Base-by-base conservation (phyloP, 2,888 invertebrate genomes). In the Melitaea athalia region DNA sequence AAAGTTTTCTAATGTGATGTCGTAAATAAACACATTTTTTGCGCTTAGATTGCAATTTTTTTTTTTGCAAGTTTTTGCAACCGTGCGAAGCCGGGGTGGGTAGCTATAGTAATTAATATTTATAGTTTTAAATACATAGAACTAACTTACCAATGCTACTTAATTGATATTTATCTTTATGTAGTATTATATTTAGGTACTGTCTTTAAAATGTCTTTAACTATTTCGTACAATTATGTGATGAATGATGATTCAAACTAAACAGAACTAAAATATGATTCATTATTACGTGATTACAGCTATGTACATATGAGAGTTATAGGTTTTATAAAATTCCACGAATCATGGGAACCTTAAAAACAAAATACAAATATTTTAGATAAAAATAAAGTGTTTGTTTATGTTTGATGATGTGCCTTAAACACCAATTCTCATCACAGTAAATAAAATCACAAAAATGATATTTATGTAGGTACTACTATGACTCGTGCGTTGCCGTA, bases 221-320 rank as follows among this genome's bases (percentile, higher is more conserved):
- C 31, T 31, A 33, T 55, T 55, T 33, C n/a, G n/a, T 55, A 55
- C 33, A n/a, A 55, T 31, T 6, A 55, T 55, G 53, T 14, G 6
- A 7, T 55, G 7, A 33, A 33, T 14, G 6, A 7, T 55, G 7
- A 33, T 31, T 53, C 14, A 33, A n/a, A 55, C 14, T 14, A 55
- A 55, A 55, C 53, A 55, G 14, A 55, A 33, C 31, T 31, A 33
- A 55, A 55, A 55, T 33, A 31, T 55, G 33, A 33, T 55, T 55
- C 53, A 55, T 14, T 53, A 53, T 53, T 33, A 53, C 53, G 33
- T 55, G 14, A 6, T 24, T 55, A 52, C 5, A 5, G 53, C 53
- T 55, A 55, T 55, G 53, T 33, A 55, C 31, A 55, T n/a, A n/a
- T 31, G 14, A 24, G 14, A 55, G 7, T 55, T 55, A 24, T n/a